Evolutionary conservation across 2,888 invertebrate genomes (phyloP).

Genomic region (Apoderus coryli): DNA sequence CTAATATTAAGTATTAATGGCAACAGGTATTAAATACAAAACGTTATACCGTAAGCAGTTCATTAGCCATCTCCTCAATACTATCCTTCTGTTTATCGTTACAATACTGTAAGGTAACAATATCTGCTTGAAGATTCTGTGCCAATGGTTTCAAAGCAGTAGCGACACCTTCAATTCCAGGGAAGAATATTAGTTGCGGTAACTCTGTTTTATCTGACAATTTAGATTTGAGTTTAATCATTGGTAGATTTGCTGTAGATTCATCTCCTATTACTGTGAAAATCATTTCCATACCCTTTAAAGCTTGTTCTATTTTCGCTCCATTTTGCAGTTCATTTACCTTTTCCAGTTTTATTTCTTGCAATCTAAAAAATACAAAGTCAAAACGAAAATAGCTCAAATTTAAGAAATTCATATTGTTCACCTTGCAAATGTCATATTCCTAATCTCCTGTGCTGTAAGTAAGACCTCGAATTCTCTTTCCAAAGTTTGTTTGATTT

Average conservation of each 20-base stretch:
- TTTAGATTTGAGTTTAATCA: neutral
- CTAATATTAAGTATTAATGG: too few relatives aligned
- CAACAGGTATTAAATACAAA: too few relatives aligned
- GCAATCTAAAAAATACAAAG: constrained; percentile 9
- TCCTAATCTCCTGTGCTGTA: constrained; percentile 72
- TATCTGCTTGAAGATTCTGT: constrained; percentile 36
- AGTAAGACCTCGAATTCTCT: constrained; percentile 78
- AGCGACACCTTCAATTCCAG: constrained; percentile 54
- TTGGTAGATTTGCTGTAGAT: neutral
- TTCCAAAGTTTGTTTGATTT: constrained; percentile 86
- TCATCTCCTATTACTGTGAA: constrained; percentile 49
- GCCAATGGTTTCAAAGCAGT: constrained; percentile 38
- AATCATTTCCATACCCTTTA: constrained; percentile 39
- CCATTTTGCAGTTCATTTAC: neutral
- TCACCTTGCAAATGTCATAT: constrained; percentile 59
- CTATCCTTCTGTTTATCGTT: constrained; percentile 32
- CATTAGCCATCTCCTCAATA: constrained; percentile 37
- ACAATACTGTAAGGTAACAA: constrained; percentile 40
- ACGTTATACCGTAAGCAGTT: constrained; percentile 37
- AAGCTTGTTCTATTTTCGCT: neutral
- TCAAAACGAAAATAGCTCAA: neutral
- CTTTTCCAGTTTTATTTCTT: constrained; percentile 8
- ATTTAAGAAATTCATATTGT: neutral
- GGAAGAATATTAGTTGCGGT: constrained; percentile 38
- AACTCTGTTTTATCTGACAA: neutral